Evolutionary conservation across 1,140 invertebrate genomes (phyloP).

Genomic region (Drosophila pseudoananassae): DNA sequence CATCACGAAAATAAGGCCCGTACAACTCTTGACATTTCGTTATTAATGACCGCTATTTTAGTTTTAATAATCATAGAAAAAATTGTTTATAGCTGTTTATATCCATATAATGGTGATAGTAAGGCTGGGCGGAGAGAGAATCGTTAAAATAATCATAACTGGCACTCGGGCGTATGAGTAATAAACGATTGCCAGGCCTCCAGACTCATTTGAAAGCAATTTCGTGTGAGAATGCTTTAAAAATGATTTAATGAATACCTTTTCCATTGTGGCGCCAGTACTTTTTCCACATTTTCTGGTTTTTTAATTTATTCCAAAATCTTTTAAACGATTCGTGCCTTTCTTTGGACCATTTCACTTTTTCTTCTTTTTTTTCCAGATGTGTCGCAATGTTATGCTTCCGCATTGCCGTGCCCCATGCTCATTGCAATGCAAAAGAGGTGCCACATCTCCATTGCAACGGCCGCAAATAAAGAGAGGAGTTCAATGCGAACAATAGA

Average conservation of each 20-base stretch:
- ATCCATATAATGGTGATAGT: slow-evolving; percentile 13
- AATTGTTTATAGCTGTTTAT: slow-evolving; percentile 9
- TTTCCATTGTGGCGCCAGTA: slow-evolving; percentile 32
- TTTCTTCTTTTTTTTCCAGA: slow-evolving; percentile 7
- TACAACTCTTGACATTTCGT: slow-evolving; percentile 38
- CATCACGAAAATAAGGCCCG: slow-evolving; percentile 48
- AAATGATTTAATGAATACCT: slow-evolving; percentile 25
- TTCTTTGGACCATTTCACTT: slow-evolving; percentile 16
- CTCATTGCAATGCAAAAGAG: slow-evolving; percentile 70
- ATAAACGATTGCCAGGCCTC: neutral
- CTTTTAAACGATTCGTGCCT: slow-evolving; percentile 31
- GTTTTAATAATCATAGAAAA: slow-evolving; percentile 5
- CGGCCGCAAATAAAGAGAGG: slow-evolving; percentile 25
- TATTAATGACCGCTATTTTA: slow-evolving; percentile 18
- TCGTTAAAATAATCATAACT: slow-evolving; percentile 24
- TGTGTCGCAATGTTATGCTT: slow-evolving; percentile 45
- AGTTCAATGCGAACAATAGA: slow-evolving; percentile 59
- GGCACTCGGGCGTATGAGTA: slow-evolving; percentile 22
- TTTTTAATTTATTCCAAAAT: slow-evolving; percentile 37
- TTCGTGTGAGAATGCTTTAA: slow-evolving; percentile 17
- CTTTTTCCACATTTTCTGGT: slow-evolving; percentile 3
- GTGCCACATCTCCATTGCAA: slow-evolving; percentile 57
- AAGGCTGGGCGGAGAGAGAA: neutral
- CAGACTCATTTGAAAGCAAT: slow-evolving; percentile 22
- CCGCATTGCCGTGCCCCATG: slow-evolving; percentile 46